Base-by-base conservation (phyloP, 37 sponge, comb jelly and placozoan species). In the Bolinopsis microptera region DNA sequence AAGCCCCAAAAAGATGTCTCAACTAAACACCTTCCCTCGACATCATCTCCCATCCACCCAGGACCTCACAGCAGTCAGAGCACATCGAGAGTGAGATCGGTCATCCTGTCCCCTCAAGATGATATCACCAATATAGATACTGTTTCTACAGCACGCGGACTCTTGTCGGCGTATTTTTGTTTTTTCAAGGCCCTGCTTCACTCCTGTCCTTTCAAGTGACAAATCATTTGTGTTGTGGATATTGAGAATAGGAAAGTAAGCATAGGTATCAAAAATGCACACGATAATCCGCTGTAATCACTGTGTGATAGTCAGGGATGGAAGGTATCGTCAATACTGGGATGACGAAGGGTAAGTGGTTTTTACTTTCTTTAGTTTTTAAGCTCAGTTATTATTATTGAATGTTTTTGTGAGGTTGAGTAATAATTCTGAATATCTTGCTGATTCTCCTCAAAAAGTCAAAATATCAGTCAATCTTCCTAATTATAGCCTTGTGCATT, bases 311-410 rank as follows among this genome's bases (percentile, higher is more conserved):
- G 76, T 95, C 30, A 93, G 94, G 32, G 96, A 96, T 39, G 80
- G 33, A 92, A 69, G 0, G 33, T 94, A 37, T 36, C n/a, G n/a
- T 97, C 26, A 94, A 93, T 48, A 93, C 96, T 38, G 97, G 97
- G 97, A 97, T 94, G 97, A 97, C 48, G 76, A 75, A 33, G 97
- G 97, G 83, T n/a, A n/a, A n/a, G 92, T 39, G 95, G 95, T 95
- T 96, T 97, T 68, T 31, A 28, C n/a, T n/a, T n/a, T n/a, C n/a
- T n/a, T n/a, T n/a, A n/a, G n/a, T n/a, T n/a, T n/a, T n/a, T n/a
- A n/a, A n/a, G n/a, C n/a, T n/a, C n/a, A n/a, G n/a, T n/a, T n/a
- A n/a, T n/a, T n/a, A n/a, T n/a, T n/a, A n/a, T n/a, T n/a, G n/a
- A n/a, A n/a, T n/a, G n/a, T n/a, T n/a, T n/a, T n/a, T n/a, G n/a